Conservation (phyloP, 2,888 invertebrate species). For the Agelastica alni region DNA sequence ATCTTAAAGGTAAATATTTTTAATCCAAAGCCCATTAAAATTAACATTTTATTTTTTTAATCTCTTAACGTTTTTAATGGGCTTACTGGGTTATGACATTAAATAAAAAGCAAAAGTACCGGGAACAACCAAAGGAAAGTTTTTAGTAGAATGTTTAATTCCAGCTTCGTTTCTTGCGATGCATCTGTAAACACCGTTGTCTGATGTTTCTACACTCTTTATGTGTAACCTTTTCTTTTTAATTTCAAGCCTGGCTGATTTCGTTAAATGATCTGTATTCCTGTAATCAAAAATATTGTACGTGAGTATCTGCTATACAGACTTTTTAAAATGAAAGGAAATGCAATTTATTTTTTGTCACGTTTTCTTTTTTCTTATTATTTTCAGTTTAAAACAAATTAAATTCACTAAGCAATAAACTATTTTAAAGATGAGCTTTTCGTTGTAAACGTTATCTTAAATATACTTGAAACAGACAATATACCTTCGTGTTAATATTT, state of each 20-base stretch:
- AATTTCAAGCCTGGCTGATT: constrained; percentile 63
- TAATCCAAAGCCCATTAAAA: too few species aligned
- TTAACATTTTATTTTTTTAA: too few species aligned
- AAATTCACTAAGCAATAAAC: neutral
- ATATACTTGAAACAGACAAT: neutral
- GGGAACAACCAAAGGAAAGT: constrained; percentile 60
- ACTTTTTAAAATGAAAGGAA: constrained; percentile 1
- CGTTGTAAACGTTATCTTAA: constrained; percentile 1
- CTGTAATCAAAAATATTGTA: constrained; percentile 51
- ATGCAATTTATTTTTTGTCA: constrained; percentile 6
- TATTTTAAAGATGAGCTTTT: neutral
- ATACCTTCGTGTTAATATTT: too few species aligned
- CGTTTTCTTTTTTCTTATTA: neutral
- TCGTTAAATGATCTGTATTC: constrained; percentile 66
- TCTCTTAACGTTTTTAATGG: too few species aligned
- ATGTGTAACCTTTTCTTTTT: constrained; percentile 66
- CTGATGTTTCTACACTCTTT: constrained; percentile 60
- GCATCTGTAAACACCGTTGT: constrained; percentile 78
- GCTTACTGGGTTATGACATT: too few species aligned
- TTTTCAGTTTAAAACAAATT: neutral
- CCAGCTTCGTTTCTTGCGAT: constrained; percentile 72
- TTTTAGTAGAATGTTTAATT: constrained; percentile 58
- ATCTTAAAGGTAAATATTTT: too few species aligned
- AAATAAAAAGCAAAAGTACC: too few species aligned
- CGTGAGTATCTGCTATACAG: constrained; percentile 10